Percentiles rank a stretch among this genome's conserved stretches.
Conservation (phyloP, 2,797 vertebrate species). For the Alouatta caraya region DNA sequence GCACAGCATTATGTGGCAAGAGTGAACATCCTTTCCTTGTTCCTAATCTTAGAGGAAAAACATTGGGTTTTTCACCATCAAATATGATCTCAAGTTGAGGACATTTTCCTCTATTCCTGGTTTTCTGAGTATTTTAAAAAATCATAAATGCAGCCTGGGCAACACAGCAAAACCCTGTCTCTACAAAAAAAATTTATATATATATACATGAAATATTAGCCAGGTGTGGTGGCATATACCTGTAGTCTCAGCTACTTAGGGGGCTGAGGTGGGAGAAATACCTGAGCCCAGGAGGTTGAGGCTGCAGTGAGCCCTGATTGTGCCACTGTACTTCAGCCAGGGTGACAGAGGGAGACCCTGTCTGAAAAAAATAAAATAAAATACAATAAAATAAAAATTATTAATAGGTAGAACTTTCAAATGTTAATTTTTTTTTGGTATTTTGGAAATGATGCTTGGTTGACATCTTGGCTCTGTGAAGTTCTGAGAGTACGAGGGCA, state of each 20-base stretch:
- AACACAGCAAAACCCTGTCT: neutral
- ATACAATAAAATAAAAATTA: neutral
- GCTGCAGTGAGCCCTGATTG: neutral
- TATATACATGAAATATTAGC: neutral
- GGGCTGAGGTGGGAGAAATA: neutral
- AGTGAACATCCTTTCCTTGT: neutral
- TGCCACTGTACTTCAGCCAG: neutral
- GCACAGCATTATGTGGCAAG: neutral
- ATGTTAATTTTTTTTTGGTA: conserved; percentile 22
- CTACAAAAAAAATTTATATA: neutral
- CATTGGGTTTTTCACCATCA: neutral
- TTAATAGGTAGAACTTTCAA: neutral
- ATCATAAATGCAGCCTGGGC: neutral
- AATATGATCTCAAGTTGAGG: neutral
- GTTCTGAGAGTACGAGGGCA: neutral
- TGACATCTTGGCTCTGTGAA: neutral
- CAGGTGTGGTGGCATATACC: neutral
- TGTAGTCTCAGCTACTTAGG: neutral
- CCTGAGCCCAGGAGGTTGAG: neutral
- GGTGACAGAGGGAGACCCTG: neutral
- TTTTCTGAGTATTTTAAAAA: neutral
- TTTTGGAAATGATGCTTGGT: neutral
- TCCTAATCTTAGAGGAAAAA: neutral
- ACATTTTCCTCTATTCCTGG: neutral
- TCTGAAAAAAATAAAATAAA: neutral